These are phyloP conservation scores for Rostratula benghalensis DNA, from an alignment of 2,113 vertebrate species.

Conservation along the genomic window DNA sequence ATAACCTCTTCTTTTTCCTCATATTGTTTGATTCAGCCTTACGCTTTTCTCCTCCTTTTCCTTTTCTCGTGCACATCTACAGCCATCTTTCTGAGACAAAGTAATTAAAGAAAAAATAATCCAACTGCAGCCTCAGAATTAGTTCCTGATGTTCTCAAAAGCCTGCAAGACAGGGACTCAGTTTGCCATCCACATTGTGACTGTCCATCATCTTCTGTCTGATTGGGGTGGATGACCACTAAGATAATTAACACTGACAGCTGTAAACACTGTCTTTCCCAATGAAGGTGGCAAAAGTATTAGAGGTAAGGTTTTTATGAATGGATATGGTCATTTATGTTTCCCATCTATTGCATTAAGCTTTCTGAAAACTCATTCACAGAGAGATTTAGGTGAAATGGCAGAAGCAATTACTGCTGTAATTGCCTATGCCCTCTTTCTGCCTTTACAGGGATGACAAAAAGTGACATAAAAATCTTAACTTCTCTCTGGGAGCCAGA, in stretches of 20 bases:
- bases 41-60: not conserved
- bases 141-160: not conserved
- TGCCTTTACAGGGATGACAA: not conserved
- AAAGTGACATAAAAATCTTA: accelerated
- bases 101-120: not conserved
- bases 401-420: not conserved
- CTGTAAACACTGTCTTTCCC: not conserved
- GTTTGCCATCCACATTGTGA: not conserved
- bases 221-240: not conserved
- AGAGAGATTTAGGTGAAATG: not conserved
- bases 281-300: not conserved
- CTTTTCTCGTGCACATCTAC: not conserved
- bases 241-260: not conserved
- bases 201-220: not conserved
- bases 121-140: not conserved
- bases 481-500: not conserved
- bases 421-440: not conserved
- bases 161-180: not conserved
- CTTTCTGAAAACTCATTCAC: not conserved
- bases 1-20: conserved; percentile 43
- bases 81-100: not conserved
- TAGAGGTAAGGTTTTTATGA: not conserved
- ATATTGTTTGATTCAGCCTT: conserved; percentile 10
- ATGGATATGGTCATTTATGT: not conserved
- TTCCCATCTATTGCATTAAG: not conserved